A percentile compares a stretch with the other conserved stretches of the same genome.
These are phyloP conservation scores for Sitophilus oryzae DNA, from an alignment of 1,140 invertebrate species.

Conservation along the genomic window DNA sequence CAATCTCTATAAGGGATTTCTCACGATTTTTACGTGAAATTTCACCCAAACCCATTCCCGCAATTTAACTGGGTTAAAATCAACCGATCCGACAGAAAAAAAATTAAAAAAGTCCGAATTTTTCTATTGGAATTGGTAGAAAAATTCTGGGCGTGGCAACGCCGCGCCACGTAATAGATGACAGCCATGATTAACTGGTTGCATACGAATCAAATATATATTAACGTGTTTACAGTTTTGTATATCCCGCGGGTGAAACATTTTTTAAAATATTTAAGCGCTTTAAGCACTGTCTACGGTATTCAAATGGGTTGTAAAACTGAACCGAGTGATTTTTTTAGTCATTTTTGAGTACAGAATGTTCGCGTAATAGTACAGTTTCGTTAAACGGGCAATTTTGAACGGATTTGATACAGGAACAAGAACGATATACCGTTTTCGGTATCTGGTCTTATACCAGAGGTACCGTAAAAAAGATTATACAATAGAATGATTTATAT, in stretches of 20 bases:
- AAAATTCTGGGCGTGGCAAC: conserved; percentile 17
- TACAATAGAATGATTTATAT: too few species aligned
- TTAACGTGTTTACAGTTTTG: background rate
- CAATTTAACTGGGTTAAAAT: background rate
- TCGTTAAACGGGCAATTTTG: background rate
- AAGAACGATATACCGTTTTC: background rate
- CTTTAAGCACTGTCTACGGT: too few species aligned
- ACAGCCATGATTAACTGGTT: conserved; percentile 25
- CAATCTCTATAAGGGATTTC: too few species aligned
- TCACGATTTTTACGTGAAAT: background rate
- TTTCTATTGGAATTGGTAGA: background rate
- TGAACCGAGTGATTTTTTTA: background rate
- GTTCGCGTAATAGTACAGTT: background rate
- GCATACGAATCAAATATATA: conserved; percentile 11
- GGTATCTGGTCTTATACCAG: too few species aligned
- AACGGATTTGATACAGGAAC: background rate
- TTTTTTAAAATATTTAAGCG: too few species aligned
- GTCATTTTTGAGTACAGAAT: too few species aligned
- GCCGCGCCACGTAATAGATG: conserved; percentile 33
- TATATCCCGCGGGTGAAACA: too few species aligned
- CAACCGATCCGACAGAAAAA: background rate
- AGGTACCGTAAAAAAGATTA: too few species aligned
- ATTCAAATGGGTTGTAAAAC: background rate
- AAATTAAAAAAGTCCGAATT: background rate
- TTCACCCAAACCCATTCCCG: background rate